Evolutionary conservation across 2,113 vertebrate genomes (phyloP).

Genomic region (Trogon surrucura): DNA sequence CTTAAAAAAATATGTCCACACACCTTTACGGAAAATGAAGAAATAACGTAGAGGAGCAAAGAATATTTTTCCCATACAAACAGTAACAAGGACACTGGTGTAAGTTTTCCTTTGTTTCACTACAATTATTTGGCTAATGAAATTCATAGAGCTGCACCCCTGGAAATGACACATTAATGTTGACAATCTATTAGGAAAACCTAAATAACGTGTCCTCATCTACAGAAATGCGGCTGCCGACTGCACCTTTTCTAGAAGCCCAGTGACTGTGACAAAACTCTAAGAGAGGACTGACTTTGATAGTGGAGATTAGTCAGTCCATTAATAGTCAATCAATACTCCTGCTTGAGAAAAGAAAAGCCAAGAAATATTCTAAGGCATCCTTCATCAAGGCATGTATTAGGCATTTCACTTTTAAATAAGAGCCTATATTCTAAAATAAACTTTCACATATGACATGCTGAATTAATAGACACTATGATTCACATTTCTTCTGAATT

Average conservation of each 20-base stretch:
- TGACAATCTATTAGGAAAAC: neutral
- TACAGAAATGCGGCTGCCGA: rapidly evolving
- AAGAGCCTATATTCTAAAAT: neutral
- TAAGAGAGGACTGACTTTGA: neutral
- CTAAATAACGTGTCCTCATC: neutral
- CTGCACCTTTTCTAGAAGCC: neutral
- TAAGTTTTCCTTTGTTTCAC: neutral
- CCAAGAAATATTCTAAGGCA: neutral
- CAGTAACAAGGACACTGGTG: neutral
- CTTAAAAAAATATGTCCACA: neutral
- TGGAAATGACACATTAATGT: neutral
- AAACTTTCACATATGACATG: neutral
- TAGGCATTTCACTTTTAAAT: neutral
- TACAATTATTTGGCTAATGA: neutral
- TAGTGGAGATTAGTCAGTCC: neutral
- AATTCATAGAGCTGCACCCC: neutral
- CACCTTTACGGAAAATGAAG: neutral
- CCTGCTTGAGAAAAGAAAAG: neutral
- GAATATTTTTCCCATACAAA: neutral
- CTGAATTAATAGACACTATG: neutral
- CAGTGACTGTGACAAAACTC: neutral
- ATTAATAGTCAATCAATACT: neutral
- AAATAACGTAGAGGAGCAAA: neutral
- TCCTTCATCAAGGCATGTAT: neutral
- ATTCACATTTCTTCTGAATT: neutral